Evolutionary conservation across 2,888 invertebrate genomes (phyloP), one percentile per base, ranked within the genome.

Genomic region (Drosophila gaucha): DNA sequence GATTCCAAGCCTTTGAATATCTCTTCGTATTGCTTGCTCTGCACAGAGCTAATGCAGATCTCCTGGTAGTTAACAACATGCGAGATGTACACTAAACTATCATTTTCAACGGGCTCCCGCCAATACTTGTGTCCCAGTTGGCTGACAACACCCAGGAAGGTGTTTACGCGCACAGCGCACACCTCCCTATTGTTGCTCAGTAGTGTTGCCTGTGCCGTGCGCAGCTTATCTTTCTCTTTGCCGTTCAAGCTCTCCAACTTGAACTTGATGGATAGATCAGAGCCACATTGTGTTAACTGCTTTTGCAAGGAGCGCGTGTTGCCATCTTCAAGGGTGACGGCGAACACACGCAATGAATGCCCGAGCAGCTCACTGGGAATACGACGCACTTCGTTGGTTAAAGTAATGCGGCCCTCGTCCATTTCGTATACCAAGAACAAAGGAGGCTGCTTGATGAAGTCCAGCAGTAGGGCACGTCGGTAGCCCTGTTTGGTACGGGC

Each of bases 391-490:
- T 85, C 70, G 8, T 16, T 52, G 20, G 64, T 35, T 5, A 85
- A 22, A 0, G 69, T 55, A 2, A 86, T 39, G 8, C 67, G 39
- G 0, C 83, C 87, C 24, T 82, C 79, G 9, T 84, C 83, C 46
- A 85, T 63, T 44, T 82, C 68, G 20, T 87, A 84, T 10, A 84
- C 68, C 44, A 84, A 74, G 18, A 18, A 64, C 2, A 41, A 44
- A 4, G 18, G 10, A 0, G 67, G 51, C 10, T 59, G 2, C 10
- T 58, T 38, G 0, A 82, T 50, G 3, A 24, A 63, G 39, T 78
- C 83, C 0, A 84, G 24, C 24, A 84, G 14, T 6, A 74, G 22
- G 5, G 67, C 85, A 1, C 83, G 82, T 0, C 83, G 70, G 50
- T 46, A 84, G 22, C 71, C 83, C 0, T 39, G 1, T 0, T 65